Evolutionary conservation across 2,888 invertebrate species (phyloP), one percentile per base, ranked within the genome.

Genomic region (Lathronympha strigana): DNA sequence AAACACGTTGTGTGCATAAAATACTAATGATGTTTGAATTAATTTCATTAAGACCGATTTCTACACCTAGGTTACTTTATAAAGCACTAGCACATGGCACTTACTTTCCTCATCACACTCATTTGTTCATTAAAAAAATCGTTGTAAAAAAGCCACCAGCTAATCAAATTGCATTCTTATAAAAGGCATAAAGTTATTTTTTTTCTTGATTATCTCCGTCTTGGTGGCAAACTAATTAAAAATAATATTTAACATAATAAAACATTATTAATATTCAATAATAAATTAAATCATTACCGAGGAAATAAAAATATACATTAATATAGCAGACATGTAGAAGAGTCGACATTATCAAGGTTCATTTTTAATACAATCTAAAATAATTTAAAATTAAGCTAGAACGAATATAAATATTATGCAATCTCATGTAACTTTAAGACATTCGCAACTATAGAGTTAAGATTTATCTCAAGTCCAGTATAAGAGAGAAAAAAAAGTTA

Each of bases 31-130:
- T 49, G 49, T 61, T 66, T 38, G 54, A 61, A 61, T 23, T 31
- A 4, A 38, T 25, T 21, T 13, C 0, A 17, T 66, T 61, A 53
- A n/a, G 15, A 40, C 25, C 19, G 0, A 45, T 49, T 17, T 61
- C 63, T 71, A 50, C 33, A 51, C 47, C 62, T 60, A 66, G 17
- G 23, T 55, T 63, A 55, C 31, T 57, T 66, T 77, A 81, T 86
- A 88, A 87, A 88, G 87, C 88, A 87, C 88, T 80, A 77, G 68
- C 71, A 68, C 72, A 88, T 88, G 89, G 89, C 88, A 88, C 89
- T 86, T 81, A 69, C 82, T 73, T 83, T 77, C 74, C 73, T 70
- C 50, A 83, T 86, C 84, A 86, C 86, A 82, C 82, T 71, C 73
- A 63, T 76, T 76, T 74, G 70, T 71, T 73, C 66, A 69, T 43